These are phyloP conservation scores for Aleadryas rufinucha DNA, from an alignment of 2,113 vertebrate species.

Conservation along the genomic window DNA sequence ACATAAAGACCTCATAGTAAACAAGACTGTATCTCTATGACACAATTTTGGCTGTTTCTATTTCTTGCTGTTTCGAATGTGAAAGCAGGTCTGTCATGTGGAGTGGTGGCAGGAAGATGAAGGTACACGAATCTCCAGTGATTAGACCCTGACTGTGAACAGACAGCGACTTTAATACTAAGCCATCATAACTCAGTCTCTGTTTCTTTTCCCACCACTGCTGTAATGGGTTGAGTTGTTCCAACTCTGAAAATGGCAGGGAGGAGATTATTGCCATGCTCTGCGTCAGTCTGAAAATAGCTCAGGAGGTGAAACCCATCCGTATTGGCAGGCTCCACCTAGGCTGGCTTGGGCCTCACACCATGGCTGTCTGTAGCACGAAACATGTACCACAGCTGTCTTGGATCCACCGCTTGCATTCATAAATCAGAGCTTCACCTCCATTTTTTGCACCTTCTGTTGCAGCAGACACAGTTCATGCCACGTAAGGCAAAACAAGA, in stretches of 20 bases:
- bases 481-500: not conserved
- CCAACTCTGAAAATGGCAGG: not conserved
- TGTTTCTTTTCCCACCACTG: not conserved
- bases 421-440: not conserved
- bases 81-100: not conserved
- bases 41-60: not conserved
- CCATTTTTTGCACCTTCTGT: not conserved
- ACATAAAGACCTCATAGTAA: not conserved
- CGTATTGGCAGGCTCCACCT: rapidly evolving
- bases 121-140: not conserved
- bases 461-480: not conserved
- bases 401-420: not conserved
- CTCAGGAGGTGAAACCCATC: not conserved
- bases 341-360: not conserved
- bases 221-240: not conserved
- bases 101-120: not conserved
- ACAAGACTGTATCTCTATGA: not conserved
- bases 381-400: not conserved
- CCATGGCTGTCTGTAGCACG: not conserved
- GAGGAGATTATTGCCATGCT: not conserved
- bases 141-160: not conserved
- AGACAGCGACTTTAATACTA: not conserved
- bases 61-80: not conserved
- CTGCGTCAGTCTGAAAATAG: not conserved
- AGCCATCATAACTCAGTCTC: not conserved